phyloP scores from a whole-genome alignment of 2,888 invertebrate genomes.

The Morpho helenor region DNA sequence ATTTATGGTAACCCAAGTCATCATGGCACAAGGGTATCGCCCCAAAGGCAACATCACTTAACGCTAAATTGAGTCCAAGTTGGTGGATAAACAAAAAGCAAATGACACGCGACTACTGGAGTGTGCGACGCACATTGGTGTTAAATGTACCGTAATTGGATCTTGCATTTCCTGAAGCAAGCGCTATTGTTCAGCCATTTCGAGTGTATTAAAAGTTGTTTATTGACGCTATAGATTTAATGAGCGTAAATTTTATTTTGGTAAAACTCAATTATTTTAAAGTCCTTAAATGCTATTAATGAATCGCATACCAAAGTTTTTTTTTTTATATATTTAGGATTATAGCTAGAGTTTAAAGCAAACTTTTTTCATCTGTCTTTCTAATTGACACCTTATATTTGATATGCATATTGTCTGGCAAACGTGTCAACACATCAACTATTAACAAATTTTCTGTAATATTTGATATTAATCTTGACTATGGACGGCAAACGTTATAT shows the following conservation, averaged over 20 bases:
- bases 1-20: conserved; percentile 30
- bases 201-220: conserved; percentile 20
- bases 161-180: conserved; percentile 54
- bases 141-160: conserved; percentile 71
- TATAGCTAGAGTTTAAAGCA: too few relatives aligned
- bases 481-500: too few relatives aligned
- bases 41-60: conserved; percentile 53
- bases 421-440: too few relatives aligned
- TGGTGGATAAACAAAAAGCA: conserved; percentile 64
- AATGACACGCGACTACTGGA: conserved; percentile 53
- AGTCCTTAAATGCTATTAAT: too few relatives aligned
- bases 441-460: too few relatives aligned
- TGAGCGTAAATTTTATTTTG: not conserved
- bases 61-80: conserved; percentile 68
- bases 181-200: conserved; percentile 29
- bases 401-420: too few relatives aligned
- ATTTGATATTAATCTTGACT: too few relatives aligned
- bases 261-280: too few relatives aligned
- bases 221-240: conserved; percentile 8
- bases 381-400: too few relatives aligned
- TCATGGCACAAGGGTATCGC: conserved; percentile 47
- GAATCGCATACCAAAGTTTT: too few relatives aligned
- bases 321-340: too few relatives aligned
- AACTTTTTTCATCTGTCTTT: too few relatives aligned
- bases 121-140: conserved; percentile 48